phyloP scores from a whole-genome alignment of 2,888 invertebrate genomes.

The Sarcophaga subvicina region DNA sequence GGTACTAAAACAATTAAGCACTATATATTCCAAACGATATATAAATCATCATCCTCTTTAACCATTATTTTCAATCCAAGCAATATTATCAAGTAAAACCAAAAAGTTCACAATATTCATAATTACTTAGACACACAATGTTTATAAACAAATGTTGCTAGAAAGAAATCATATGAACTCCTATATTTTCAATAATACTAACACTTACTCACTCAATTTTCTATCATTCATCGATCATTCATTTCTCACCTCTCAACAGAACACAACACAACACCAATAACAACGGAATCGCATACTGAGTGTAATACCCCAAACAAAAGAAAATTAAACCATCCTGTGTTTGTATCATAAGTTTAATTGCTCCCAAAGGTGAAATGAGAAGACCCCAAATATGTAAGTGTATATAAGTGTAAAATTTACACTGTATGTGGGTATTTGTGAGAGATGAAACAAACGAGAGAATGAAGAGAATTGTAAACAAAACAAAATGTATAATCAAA shows the following conservation, averaged over 20 bases:
- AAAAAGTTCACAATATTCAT: neutral
- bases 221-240: neutral
- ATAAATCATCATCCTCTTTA: too few species aligned
- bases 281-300: neutral
- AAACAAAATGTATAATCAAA: slow-evolving; percentile 16
- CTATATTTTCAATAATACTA: neutral
- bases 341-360: slow-evolving; percentile 15
- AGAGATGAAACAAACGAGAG: slow-evolving; percentile 7
- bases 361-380: slow-evolving; percentile 42
- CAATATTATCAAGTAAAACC: neutral
- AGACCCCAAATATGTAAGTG: neutral
- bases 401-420: neutral
- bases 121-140: neutral
- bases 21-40: too few species aligned
- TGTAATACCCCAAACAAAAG: slow-evolving; percentile 28
- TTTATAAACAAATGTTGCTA: neutral
- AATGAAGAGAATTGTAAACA: slow-evolving; percentile 41
- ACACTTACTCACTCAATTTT: neutral
- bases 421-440: neutral
- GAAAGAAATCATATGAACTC: neutral
- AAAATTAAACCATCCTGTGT: slow-evolving; percentile 27
- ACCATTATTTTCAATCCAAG: too few species aligned
- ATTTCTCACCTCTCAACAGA: neutral
- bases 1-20: too few species aligned
- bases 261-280: neutral